A percentile compares a stretch with the other conserved stretches of the same genome.
Conservation (phyloP, 2,113 vertebrate genomes). For the Hippocampus abdominalis region DNA sequence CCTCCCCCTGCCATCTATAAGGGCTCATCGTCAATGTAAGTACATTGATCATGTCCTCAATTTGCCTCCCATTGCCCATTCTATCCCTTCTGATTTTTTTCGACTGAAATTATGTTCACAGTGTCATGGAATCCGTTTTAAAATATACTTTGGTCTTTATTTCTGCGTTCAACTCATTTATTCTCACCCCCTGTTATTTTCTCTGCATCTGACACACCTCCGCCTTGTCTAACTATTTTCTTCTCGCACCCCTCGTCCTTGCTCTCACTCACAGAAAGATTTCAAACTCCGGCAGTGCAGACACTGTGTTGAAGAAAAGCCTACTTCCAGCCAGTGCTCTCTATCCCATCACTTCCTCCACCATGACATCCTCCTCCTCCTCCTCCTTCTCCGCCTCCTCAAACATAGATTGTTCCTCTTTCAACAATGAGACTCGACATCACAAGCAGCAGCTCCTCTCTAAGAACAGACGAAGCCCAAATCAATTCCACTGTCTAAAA, state of each 20-base stretch:
- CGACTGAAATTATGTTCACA: slow-evolving; percentile 12
- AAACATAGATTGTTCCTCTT: slow-evolving; percentile 61
- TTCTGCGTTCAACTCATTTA: slow-evolving; percentile 28
- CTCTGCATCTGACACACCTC: slow-evolving; percentile 30
- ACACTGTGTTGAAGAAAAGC: slow-evolving; percentile 84
- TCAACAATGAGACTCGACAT: slow-evolving; percentile 39
- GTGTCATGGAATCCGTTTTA: slow-evolving; percentile 22
- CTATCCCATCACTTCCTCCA: slow-evolving; percentile 60
- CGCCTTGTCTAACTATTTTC: slow-evolving; percentile 36
- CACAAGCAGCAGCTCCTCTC: slow-evolving; percentile 36
- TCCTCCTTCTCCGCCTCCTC: slow-evolving; percentile 28
- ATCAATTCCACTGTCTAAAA: slow-evolving; percentile 34
- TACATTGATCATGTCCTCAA: slow-evolving; percentile 42
- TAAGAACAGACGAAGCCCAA: slow-evolving; percentile 50
- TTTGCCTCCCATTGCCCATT: slow-evolving; percentile 38
- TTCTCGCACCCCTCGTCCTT: not conserved
- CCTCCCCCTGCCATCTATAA: slow-evolving; percentile 61
- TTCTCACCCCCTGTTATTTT: slow-evolving; percentile 37
- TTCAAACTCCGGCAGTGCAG: slow-evolving; percentile 76
- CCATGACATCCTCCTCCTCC: slow-evolving; percentile 49
- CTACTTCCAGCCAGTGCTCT: slow-evolving; percentile 72
- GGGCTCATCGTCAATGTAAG: slow-evolving; percentile 68
- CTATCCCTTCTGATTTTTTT: slow-evolving; percentile 28
- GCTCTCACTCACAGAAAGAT: slow-evolving; percentile 50
- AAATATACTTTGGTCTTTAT: slow-evolving; percentile 13